Conservation (phyloP, 2,888 invertebrate genomes). For the Aphodius granarius region DNA sequence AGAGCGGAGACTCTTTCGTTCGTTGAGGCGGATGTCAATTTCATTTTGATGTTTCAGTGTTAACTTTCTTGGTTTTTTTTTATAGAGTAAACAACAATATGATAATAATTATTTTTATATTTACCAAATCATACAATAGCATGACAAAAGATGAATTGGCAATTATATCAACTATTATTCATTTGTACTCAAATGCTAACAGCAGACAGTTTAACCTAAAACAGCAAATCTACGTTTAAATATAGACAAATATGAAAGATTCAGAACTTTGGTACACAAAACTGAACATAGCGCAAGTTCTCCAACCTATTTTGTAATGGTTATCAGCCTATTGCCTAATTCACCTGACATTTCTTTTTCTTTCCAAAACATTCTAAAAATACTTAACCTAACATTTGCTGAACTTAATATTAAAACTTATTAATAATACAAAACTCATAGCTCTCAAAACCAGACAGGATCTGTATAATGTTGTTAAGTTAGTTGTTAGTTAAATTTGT, state of each 20-base stretch:
- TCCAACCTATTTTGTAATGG: neutral
- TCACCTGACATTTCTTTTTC: neutral
- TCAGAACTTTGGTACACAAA: neutral
- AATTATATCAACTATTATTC: neutral
- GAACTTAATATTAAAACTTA: neutral
- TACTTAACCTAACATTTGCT: neutral
- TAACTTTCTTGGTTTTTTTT: no score
- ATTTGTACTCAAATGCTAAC: neutral
- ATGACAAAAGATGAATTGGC: neutral
- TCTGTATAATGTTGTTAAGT: neutral
- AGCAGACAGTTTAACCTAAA: neutral
- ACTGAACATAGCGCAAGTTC: neutral
- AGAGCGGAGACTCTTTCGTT: no score
- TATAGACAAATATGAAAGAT: neutral
- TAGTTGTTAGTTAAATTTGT: neutral
- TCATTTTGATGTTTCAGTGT: no score
- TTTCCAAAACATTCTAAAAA: neutral
- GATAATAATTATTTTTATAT: neutral
- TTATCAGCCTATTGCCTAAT: neutral
- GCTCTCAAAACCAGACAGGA: neutral
- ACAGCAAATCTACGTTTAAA: neutral
- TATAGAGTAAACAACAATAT: neutral
- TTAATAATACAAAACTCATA: neutral
- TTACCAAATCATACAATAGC: neutral
- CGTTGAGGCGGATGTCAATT: no score